These are phyloP conservation scores for Idaea dimidiata DNA, from an alignment of 2,888 invertebrate genomes.

Conservation along the genomic window DNA sequence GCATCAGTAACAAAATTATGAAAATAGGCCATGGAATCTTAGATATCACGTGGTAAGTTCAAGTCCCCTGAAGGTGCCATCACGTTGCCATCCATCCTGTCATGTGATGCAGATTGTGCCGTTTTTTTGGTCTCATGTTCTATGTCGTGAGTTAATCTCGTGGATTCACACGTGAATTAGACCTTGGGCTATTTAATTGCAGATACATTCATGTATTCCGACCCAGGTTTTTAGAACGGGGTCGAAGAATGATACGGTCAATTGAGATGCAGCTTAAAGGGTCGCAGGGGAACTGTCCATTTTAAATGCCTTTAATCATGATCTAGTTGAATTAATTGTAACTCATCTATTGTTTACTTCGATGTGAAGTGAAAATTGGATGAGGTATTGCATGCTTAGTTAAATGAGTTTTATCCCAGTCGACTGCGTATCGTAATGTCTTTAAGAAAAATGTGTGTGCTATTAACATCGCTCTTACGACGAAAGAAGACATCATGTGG, in stretches of 20 bases:
- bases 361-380: too few species aligned
- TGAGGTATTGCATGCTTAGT: too few species aligned
- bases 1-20: not conserved
- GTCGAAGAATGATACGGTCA: conserved; percentile 15
- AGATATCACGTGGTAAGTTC: conserved; percentile 6
- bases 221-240: conserved; percentile 49
- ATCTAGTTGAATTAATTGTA: not conserved
- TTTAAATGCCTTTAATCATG: not conserved
- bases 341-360: not conserved
- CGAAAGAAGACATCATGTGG: too few species aligned
- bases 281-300: not conserved
- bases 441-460: not conserved
- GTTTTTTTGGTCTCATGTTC: conserved; percentile 43
- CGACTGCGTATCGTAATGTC: not conserved
- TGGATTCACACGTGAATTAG: conserved; percentile 45
- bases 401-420: too few species aligned
- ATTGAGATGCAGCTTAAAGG: conserved; percentile 5
- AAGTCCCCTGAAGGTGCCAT: conserved; percentile 10
- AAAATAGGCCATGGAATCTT: conserved; percentile 13
- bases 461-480: too few species aligned
- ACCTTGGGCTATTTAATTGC: conserved; percentile 44
- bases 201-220: conserved; percentile 50
- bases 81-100: conserved; percentile 26
- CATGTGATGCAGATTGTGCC: conserved; percentile 9
- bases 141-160: conserved; percentile 30